Evolutionary conservation across 2,888 invertebrate species (phyloP).

Genomic region (Hyposoter dolosus): DNA sequence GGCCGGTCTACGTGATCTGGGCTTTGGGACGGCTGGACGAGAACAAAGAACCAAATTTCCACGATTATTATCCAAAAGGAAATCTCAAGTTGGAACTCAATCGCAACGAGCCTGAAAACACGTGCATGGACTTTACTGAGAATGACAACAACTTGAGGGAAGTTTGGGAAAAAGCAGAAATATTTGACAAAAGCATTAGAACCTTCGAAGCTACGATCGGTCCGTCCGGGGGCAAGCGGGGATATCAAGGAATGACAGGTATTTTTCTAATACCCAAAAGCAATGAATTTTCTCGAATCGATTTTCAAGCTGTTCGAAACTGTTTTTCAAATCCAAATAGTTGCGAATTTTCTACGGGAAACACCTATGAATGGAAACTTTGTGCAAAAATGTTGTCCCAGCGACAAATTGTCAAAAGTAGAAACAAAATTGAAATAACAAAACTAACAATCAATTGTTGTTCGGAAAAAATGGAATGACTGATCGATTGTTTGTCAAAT

Average conservation of each 20-base stretch:
- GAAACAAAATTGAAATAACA: too few relatives aligned
- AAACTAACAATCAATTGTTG: too few relatives aligned
- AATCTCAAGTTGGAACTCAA: constrained; percentile 89
- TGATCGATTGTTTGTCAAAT: neutral
- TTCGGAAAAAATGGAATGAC: neutral
- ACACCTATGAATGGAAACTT: neutral
- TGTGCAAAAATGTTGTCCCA: too few relatives aligned
- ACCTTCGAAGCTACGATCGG: constrained; percentile 94
- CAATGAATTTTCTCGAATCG: neutral
- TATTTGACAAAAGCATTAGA: constrained; percentile 88
- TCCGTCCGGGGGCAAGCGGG: constrained; percentile 92
- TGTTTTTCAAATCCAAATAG: neutral
- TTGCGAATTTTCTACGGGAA: neutral
- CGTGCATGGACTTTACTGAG: constrained; percentile 91
- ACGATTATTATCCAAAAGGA: constrained; percentile 91
- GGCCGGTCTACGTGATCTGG: constrained; percentile 90
- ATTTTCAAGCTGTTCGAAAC: neutral
- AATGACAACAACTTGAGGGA: constrained; percentile 80
- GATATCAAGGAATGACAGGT: constrained; percentile 91
- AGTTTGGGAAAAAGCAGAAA: constrained; percentile 85
- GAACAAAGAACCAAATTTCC: constrained; percentile 93
- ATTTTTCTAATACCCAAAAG: constrained; percentile 58
- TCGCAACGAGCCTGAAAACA: constrained; percentile 88
- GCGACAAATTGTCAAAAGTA: too few relatives aligned
- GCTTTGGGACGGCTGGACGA: constrained; percentile 92